phyloP scores from a whole-genome alignment of 2,797 vertebrate genomes.

The Chrosomus eos region DNA sequence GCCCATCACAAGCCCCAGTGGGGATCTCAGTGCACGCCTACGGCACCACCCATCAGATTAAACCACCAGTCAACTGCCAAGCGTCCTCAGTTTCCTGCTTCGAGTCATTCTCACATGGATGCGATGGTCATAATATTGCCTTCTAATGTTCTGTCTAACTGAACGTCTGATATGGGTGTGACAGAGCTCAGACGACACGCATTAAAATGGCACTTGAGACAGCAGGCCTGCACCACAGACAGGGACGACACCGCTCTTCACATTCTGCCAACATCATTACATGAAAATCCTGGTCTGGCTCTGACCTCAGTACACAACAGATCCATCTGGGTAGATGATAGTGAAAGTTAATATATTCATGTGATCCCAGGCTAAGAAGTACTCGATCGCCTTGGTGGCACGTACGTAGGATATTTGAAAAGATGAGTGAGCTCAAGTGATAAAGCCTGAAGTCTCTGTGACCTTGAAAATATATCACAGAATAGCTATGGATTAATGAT shows the following conservation, averaged over 20 bases:
- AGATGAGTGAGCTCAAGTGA: conserved; percentile 14
- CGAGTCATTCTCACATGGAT: conserved; percentile 1
- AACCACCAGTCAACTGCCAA: conserved; percentile 44
- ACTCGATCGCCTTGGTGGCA: not conserved
- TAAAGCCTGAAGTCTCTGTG: not conserved
- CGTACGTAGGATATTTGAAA: conserved; percentile 18
- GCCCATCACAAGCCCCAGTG: conserved; percentile 56
- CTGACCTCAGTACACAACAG: conserved; percentile 24
- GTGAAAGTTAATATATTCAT: conserved; percentile 44
- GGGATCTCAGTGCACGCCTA: conserved; percentile 49
- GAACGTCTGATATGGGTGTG: conserved; percentile 28
- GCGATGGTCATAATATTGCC: conserved; percentile 12
- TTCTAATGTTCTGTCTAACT: conserved; percentile 19
- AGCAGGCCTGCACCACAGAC: not conserved
- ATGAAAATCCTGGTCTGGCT: conserved; percentile 26
- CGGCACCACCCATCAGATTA: conserved; percentile 44
- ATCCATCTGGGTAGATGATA: conserved; percentile 31
- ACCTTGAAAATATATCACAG: conserved; percentile 24
- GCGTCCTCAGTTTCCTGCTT: conserved; percentile 50
- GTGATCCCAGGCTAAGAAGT: conserved; percentile 35
- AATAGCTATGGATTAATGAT: conserved; percentile 14
- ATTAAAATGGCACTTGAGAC: conserved; percentile 32
- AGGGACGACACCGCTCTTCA: conserved; percentile 20
- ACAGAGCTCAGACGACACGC: conserved; percentile 1
- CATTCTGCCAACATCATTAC: conserved; percentile 55